These are phyloP conservation scores for Ptychochromis oligacanthus DNA, from an alignment of 2,113 vertebrate genomes.

Conservation along the genomic window DNA sequence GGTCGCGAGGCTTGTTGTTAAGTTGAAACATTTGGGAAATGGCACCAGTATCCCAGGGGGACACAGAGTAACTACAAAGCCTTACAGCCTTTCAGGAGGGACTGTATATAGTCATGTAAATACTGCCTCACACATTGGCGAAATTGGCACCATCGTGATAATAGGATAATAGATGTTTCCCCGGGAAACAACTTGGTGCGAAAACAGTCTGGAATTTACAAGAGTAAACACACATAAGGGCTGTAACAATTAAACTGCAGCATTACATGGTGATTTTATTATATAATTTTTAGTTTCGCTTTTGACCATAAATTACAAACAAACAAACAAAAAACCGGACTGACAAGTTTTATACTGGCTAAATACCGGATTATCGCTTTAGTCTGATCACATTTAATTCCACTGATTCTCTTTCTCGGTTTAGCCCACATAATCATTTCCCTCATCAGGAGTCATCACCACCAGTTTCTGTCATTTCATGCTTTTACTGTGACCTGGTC, in stretches of 20 bases:
- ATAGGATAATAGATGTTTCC: constrained; percentile 79
- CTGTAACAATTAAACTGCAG: not conserved
- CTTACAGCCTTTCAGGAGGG: constrained; percentile 74
- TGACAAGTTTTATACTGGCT: not conserved
- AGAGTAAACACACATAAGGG: constrained; percentile 40
- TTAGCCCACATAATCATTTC: not conserved
- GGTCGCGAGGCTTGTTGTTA: not conserved
- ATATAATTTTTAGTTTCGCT: not conserved
- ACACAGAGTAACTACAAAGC: constrained; percentile 62
- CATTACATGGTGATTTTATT: not conserved
- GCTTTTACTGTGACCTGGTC: constrained; percentile 32
- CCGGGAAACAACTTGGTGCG: constrained; percentile 72
- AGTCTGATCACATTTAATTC: not conserved
- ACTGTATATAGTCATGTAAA: constrained; percentile 79
- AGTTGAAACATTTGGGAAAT: constrained; percentile 61
- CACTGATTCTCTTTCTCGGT: constrained; percentile 14
- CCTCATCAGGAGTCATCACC: constrained; percentile 16
- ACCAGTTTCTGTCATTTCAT: constrained; percentile 57
- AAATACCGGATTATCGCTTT: not conserved
- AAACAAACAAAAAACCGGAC: not conserved
- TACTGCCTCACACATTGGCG: constrained; percentile 75
- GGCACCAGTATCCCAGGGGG: constrained; percentile 60
- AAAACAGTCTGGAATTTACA: constrained; percentile 75
- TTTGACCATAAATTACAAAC: no score
- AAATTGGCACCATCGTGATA: constrained; percentile 77